A percentile compares a stretch with the other conserved stretches of the same genome.
phyloP scores from a whole-genome alignment of 92 coral and sea anemone species.

The Porites cylindrica region DNA sequence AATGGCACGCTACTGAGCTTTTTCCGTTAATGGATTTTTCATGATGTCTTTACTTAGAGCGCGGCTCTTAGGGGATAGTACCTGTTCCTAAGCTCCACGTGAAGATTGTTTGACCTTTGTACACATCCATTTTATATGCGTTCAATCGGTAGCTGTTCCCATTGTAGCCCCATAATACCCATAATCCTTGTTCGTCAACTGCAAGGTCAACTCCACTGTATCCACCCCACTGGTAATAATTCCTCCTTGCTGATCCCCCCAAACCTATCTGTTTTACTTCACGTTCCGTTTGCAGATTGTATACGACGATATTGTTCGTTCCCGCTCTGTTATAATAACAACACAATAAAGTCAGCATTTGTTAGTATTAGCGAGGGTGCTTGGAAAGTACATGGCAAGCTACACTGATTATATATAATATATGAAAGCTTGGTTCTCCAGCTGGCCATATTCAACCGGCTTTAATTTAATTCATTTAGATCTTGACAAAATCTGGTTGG shows the following conservation, averaged over 20 bases:
- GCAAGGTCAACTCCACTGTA: slow-evolving; percentile 44
- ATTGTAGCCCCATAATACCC: slow-evolving; percentile 28
- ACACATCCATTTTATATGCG: slow-evolving; percentile 29
- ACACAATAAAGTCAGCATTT: no score
- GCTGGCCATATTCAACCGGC: no score
- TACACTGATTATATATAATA: no score
- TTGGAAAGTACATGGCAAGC: no score
- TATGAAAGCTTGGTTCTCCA: no score
- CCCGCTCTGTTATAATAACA: neutral
- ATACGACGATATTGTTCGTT: neutral
- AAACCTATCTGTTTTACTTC: neutral
- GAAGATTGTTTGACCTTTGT: neutral
- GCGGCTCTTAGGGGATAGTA: neutral
- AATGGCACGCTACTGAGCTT: neutral
- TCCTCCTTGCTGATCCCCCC: neutral
- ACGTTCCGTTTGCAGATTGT: neutral
- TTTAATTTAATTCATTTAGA: no score
- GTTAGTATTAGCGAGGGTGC: no score
- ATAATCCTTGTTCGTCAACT: slow-evolving; percentile 49
- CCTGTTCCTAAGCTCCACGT: neutral
- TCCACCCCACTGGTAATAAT: slow-evolving; percentile 20
- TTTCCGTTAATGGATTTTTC: neutral
- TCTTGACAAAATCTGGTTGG: no score
- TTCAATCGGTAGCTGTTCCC: slow-evolving; percentile 2
- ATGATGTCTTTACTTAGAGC: neutral